Evolutionary conservation across 2,113 vertebrate genomes (phyloP).

Genomic region (Beaufortia kweichowensis): DNA sequence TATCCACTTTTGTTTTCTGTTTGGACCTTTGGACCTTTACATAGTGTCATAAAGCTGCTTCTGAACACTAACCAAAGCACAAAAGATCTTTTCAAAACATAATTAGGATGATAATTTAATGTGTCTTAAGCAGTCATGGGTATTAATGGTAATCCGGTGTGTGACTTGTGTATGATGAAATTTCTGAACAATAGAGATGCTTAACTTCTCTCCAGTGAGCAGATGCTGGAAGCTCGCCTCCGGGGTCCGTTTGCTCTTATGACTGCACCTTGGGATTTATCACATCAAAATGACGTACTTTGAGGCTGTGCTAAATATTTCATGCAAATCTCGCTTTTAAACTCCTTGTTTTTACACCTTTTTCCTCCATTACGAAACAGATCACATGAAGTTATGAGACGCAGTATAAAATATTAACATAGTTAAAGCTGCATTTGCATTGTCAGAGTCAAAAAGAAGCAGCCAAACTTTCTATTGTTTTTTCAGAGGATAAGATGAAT

Average conservation of each 20-base stretch:
- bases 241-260: conserved; percentile 29
- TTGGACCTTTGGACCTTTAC: too few species aligned
- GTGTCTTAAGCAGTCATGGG: background rate
- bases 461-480: too few species aligned
- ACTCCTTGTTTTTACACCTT: background rate
- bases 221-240: conserved; percentile 27
- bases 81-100: too few species aligned
- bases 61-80: too few species aligned
- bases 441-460: too few species aligned
- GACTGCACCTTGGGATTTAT: conserved; percentile 33
- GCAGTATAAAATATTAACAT: background rate
- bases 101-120: background rate
- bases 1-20: too few species aligned
- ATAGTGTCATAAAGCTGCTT: too few species aligned
- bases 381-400: background rate
- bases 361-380: background rate
- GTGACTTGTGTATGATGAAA: conserved; percentile 10
- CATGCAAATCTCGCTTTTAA: conserved; percentile 14
- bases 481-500: too few species aligned
- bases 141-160: background rate
- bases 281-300: conserved; percentile 34
- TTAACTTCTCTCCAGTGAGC: conserved; percentile 2
- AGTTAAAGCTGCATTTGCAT: too few species aligned
- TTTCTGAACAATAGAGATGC: conserved; percentile 10
- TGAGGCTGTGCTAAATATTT: conserved; percentile 32